Conservation (phyloP, 35 echinoderm and acorn worm species). For the Lytechinus pictus region DNA sequence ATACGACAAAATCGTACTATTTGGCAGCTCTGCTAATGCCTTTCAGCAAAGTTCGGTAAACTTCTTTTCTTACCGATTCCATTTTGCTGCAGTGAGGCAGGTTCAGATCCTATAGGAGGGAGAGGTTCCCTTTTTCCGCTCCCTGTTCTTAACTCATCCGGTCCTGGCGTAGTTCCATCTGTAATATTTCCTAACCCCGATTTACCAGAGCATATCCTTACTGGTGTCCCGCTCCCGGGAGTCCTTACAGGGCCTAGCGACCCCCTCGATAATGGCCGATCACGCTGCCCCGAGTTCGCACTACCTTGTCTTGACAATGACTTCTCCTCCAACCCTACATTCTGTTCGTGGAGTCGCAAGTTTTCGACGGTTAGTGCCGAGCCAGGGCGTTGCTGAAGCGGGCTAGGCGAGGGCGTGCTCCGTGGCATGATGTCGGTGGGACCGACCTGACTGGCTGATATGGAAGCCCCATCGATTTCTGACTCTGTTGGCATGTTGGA, state of each 20-base stretch:
- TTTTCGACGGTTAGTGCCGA: constrained; percentile 88
- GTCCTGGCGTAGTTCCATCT: constrained; percentile 7
- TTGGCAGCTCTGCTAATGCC: no score
- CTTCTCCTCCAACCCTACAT: constrained; percentile 51
- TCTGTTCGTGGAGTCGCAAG: constrained; percentile 73
- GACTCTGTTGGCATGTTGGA: constrained; percentile 18
- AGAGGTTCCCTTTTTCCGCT: constrained; percentile 76
- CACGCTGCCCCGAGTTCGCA: constrained; percentile 33
- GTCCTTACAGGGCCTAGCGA: constrained; percentile 75
- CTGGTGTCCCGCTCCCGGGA: constrained; percentile 53
- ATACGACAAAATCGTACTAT: no score
- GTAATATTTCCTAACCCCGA: constrained; percentile 23
- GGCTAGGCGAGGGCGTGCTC: background rate
- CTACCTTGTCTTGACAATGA: constrained; percentile 50
- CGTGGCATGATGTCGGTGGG: constrained; percentile 15
- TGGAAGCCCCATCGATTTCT: constrained; percentile 22
- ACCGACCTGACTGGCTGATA: constrained; percentile 45
- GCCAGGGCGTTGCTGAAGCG: constrained; percentile 28
- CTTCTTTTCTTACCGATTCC: background rate
- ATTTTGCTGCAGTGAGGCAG: background rate
- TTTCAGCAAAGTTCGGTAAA: no score
- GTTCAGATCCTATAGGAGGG: constrained; percentile 69
- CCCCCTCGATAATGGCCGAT: constrained; percentile 46
- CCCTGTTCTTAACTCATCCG: constrained; percentile 64
- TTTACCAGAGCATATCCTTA: constrained; percentile 36